Evolutionary conservation across 2,888 invertebrate species (phyloP), one percentile per base, ranked within the genome.

Genomic region (Limnephilus auricula): DNA sequence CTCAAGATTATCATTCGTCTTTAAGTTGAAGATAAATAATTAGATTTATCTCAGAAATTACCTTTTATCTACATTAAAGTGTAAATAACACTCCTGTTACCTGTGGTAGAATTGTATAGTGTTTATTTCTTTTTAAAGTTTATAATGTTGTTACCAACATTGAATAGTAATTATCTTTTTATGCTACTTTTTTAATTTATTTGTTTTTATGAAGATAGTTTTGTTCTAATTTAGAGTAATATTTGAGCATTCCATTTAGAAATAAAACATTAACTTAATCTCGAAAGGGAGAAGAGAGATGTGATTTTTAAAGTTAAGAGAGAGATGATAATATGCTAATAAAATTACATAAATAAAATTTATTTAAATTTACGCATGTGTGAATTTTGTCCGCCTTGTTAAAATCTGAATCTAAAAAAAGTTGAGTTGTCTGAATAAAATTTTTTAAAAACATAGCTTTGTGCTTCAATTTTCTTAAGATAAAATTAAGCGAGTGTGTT

Each of bases 81-180:
- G 85, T 85, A 85, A 37, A 85, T 85, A 85, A 30, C 85, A 85
- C 85, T 85, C 34, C 30, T 85, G 85, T 85, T 85, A 85, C 85
- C 85, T 85, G 85, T 85, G 40, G 85, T 85, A 85, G 85, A 40
- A 65, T 32, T 85, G 40, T 12, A 85, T 34, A n/a, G 30, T 37
- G 84, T 84, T 34, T 84, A 37, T 40, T 85, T 85, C 9, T 15
- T 45, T 85, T 85, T 85, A 85, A 40, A 85, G 85, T 85, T 40
- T 85, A 85, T 85, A 30, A 40, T 85, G 40, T 65, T 65, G 40
- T 85, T 85, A 85, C 40, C 34, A 82, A 82, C 25, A 82, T 65
- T 65, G 65, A 65, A n/a, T 34, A 34, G 34, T 82, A 34, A 82
- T 82, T 34, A 82, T 82, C 82, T 32, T 32, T 82, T 32, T 82